Evolutionary conservation across 2,113 vertebrate species (phyloP), one percentile per base, ranked within the genome.

Genomic region (Oryzias javanicus): DNA sequence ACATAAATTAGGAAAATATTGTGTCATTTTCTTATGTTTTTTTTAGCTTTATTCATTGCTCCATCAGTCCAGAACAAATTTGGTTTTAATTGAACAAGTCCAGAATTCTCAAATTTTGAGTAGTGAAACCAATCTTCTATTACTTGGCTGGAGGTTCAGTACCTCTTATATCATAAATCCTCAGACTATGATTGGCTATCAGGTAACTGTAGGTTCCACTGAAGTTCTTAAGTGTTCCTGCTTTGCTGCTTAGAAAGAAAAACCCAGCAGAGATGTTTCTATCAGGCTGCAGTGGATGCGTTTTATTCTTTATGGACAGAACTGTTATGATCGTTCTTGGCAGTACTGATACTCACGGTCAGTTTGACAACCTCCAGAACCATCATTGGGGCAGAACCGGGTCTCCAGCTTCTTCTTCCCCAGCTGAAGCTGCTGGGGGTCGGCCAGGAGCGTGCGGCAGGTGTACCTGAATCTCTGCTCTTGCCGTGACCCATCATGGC

Each of bases 391-490:
- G 76, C 97, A 99, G 80, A 94, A 92, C 0, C 97, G 92, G 0
- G 90, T 96, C 91, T 98, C 97, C 0, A 88, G 88, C 86, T 95
- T 95, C 86, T 94, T 95, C 78, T 92, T 92, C 35, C 96, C 95
- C 4, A 98, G 91, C 89, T 98, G 95, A 56, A 99, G 94, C 54
- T 94, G 93, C 1, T 96, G 95, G 1, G 95, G 94, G 61, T 98
- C 93, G 0, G 94, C 59, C 12, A 99, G 87, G 10, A 93, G 94
- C 0, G 95, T 95, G 0, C 96, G 89, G 62, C 96, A 99, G 0
- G 94, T 98, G 91, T 96, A 97, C 68, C 97, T 94, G 85, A 94
- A 93, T 22, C 97, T 91, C 90, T 98, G 96, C 87, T 98, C 97
- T 72, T 96, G 96, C 6, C 95, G 93, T 2, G 95, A 93, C 0